Conservation (phyloP, 2,888 invertebrate species). For the Watsonalla cultraria region DNA sequence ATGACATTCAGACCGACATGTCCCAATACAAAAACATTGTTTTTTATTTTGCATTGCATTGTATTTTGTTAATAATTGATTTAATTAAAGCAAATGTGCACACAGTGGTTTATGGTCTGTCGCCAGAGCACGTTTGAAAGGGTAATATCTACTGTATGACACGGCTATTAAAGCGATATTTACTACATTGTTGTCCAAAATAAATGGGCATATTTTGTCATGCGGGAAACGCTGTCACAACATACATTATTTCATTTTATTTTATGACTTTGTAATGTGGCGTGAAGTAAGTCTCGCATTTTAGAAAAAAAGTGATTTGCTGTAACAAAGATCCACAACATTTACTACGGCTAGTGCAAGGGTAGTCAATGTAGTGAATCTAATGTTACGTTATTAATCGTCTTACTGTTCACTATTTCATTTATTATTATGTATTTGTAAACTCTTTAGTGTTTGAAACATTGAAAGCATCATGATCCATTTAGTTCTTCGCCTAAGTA, state of each 20-base stretch:
- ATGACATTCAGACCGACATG: background rate
- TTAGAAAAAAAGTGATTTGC: conserved; percentile 53
- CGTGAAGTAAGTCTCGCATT: conserved; percentile 63
- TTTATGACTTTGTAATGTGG: conserved; percentile 68
- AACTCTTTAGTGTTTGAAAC: conserved; percentile 8
- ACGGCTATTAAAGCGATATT: conserved; percentile 68
- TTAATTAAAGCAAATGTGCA: conserved; percentile 14
- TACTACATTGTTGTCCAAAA: conserved; percentile 70
- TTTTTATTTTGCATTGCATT: too few relatives aligned
- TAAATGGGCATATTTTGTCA: conserved; percentile 70
- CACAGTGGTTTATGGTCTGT: conserved; percentile 23
- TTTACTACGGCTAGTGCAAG: conserved; percentile 26
- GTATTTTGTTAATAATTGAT: background rate
- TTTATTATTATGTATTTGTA: conserved; percentile 9
- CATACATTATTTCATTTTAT: conserved; percentile 72
- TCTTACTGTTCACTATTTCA: conserved; percentile 2
- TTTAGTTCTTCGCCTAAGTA: too few relatives aligned
- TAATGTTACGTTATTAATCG: conserved; percentile 47
- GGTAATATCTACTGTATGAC: conserved; percentile 58
- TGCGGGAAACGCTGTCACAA: conserved; percentile 73
- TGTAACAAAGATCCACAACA: conserved; percentile 49
- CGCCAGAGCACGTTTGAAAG: conserved; percentile 39
- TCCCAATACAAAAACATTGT: too few relatives aligned
- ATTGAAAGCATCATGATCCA: too few relatives aligned
- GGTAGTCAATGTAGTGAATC: conserved; percentile 28